phyloP scores from a whole-genome alignment of 1,140 invertebrate species.

The Camponotus pennsylvanicus region DNA sequence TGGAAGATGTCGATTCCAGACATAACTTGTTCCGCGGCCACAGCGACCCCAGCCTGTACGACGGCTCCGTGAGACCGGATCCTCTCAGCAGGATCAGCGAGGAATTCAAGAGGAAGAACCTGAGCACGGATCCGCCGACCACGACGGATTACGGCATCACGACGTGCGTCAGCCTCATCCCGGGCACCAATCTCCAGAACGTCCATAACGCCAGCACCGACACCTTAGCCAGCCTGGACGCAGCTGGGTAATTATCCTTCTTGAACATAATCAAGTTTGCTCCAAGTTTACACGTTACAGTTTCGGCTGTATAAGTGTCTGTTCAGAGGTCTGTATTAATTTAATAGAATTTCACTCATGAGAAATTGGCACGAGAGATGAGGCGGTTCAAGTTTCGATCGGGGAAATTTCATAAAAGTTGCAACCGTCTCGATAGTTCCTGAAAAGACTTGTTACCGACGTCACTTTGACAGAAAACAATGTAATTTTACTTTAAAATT shows the following conservation, averaged over 20 bases:
- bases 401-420: slow-evolving; percentile 6
- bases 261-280: background rate
- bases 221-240: slow-evolving; percentile 91
- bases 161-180: slow-evolving; percentile 87
- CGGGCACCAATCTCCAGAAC: slow-evolving; percentile 86
- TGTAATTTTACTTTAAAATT: background rate
- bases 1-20: slow-evolving; percentile 93
- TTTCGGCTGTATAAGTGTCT: background rate
- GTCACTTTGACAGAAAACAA: background rate
- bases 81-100: slow-evolving; percentile 89
- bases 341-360: background rate
- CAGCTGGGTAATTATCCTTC: slow-evolving; percentile 87
- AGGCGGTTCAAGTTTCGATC: background rate
- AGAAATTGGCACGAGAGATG: background rate
- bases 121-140: slow-evolving; percentile 87
- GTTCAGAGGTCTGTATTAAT: background rate
- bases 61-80: slow-evolving; percentile 93
- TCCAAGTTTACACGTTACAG: background rate
- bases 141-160: slow-evolving; percentile 85
- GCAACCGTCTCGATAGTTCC: background rate
- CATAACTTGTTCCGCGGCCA: slow-evolving; percentile 95
- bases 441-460: background rate
- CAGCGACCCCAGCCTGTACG: slow-evolving; percentile 93
- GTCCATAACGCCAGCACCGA: slow-evolving; percentile 89
- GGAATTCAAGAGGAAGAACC: slow-evolving; percentile 83